Conservation (phyloP, 2,888 invertebrate genomes). For the Ellobium chinense region DNA sequence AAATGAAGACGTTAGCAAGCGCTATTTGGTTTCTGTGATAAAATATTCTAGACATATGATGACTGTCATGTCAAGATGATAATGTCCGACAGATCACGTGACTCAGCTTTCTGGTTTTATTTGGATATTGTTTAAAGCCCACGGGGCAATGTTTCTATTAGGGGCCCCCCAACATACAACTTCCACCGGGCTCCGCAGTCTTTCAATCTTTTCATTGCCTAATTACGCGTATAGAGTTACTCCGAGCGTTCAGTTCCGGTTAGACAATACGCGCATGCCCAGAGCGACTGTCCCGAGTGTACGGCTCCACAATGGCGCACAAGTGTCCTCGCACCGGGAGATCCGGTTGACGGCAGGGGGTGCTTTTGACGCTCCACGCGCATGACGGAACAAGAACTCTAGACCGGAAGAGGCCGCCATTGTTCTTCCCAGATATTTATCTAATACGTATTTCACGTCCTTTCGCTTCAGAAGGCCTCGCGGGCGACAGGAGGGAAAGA, state of each 20-base stretch:
- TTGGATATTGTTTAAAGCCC: not conserved
- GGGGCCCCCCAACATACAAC: not conserved
- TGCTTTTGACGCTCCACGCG: conserved; percentile 15
- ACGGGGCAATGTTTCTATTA: conserved; percentile 4
- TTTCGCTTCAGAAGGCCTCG: not conserved
- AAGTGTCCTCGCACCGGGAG: conserved; percentile 16
- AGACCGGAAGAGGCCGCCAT: conserved; percentile 17
- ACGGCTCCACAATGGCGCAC: conserved; percentile 24
- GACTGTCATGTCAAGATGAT: too few relatives aligned
- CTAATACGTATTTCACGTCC: conserved; percentile 26
- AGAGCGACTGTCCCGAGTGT: conserved; percentile 19
- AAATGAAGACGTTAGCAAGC: too few relatives aligned
- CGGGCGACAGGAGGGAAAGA: not conserved
- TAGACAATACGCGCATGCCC: conserved; percentile 21
- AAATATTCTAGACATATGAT: too few relatives aligned
- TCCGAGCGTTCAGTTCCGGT: not conserved
- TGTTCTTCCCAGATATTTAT: conserved; percentile 30
- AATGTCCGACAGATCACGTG: too few relatives aligned
- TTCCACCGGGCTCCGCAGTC: not conserved
- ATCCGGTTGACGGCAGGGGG: conserved; percentile 3
- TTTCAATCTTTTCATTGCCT: conserved; percentile 18
- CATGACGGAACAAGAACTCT: conserved; percentile 38
- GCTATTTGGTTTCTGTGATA: too few relatives aligned
- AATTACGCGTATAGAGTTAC: conserved; percentile 34
- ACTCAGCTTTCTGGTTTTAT: too few relatives aligned